Evolutionary conservation across 1,140 invertebrate species (phyloP).

Genomic region (Aphis gossypii): DNA sequence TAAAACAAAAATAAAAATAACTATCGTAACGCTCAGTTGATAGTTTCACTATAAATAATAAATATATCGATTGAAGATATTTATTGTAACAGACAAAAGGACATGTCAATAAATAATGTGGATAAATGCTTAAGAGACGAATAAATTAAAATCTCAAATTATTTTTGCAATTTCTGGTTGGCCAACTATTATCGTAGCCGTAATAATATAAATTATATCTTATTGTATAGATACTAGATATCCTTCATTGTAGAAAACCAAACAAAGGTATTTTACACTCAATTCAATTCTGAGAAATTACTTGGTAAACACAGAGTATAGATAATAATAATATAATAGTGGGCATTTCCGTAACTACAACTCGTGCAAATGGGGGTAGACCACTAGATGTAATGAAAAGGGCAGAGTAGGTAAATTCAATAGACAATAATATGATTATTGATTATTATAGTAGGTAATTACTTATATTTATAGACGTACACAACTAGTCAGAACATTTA

Average conservation of each 20-base stretch:
- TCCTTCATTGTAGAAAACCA: background rate
- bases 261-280: background rate
- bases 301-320: background rate
- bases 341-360: background rate
- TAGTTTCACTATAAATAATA: background rate
- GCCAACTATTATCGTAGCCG: background rate
- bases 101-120: background rate
- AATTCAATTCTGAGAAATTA: background rate
- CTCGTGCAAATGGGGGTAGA: background rate
- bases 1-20: background rate
- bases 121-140: background rate
- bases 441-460: background rate
- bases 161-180: background rate
- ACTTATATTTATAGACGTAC: background rate
- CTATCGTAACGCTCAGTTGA: fast-evolving
- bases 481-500: background rate
- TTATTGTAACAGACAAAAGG: background rate
- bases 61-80: background rate
- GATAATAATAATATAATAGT: background rate
- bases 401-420: background rate
- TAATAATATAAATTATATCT: background rate
- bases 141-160: fast-evolving
- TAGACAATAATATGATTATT: background rate
- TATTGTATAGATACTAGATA: background rate
- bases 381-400: background rate